phyloP scores from a whole-genome alignment of 1,140 invertebrate genomes.

The Cydia strobilella region DNA sequence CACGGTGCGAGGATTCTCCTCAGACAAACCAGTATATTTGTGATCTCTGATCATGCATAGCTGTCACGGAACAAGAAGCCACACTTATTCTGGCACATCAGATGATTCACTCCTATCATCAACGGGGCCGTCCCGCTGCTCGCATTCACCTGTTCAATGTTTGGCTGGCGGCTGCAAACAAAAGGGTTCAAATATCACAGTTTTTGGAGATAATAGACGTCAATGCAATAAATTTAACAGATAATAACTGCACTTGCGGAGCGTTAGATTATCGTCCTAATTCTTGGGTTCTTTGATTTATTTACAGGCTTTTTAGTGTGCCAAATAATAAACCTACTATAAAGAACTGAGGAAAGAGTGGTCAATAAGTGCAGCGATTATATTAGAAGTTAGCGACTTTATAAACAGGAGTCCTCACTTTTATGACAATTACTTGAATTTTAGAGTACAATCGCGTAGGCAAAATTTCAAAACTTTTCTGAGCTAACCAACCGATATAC shows the following conservation, averaged over 20 bases:
- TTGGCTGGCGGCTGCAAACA: constrained; percentile 71
- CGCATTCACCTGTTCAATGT: constrained; percentile 74
- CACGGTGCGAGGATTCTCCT: not conserved
- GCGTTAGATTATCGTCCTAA: constrained; percentile 62
- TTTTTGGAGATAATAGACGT: constrained; percentile 71
- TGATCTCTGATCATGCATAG: not conserved
- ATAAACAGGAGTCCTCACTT: no score
- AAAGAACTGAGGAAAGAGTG: not conserved
- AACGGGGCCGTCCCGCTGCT: constrained; percentile 41
- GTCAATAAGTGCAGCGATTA: not conserved
- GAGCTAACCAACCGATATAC: no score
- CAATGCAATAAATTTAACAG: constrained; percentile 70
- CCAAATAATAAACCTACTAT: not conserved
- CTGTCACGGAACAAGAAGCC: not conserved
- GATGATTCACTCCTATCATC: not conserved
- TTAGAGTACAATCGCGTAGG: no score
- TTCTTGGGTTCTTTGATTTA: constrained; percentile 66
- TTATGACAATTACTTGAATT: no score
- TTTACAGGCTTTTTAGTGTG: constrained; percentile 38
- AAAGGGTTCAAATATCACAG: constrained; percentile 79
- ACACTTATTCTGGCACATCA: not conserved
- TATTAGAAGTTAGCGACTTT: not conserved
- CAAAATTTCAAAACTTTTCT: no score
- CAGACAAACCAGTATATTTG: not conserved
- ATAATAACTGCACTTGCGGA: constrained; percentile 74